Evolutionary conservation across 1,140 invertebrate genomes (phyloP).

Genomic region (Pseudomyrmex cubaensis): DNA sequence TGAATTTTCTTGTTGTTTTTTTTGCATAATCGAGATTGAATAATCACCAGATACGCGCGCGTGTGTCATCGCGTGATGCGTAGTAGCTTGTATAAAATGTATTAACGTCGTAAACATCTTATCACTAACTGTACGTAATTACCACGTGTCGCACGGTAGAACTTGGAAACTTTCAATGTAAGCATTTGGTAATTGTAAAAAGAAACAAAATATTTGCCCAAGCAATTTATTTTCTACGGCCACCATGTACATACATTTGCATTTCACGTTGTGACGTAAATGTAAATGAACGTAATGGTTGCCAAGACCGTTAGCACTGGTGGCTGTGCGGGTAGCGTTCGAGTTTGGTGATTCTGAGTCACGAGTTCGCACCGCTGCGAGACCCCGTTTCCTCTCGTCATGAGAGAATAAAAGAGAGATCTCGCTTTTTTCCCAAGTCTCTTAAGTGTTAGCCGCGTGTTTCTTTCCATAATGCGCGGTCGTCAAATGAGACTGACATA

Average conservation of each 20-base stretch:
- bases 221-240: slow-evolving; percentile 6
- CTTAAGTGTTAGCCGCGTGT: slow-evolving; percentile 70
- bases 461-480: slow-evolving; percentile 45
- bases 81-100: neutral
- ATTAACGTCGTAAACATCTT: slow-evolving; percentile 17
- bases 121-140: slow-evolving; percentile 14
- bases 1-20: neutral
- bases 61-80: neutral
- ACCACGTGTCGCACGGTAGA: slow-evolving; percentile 17
- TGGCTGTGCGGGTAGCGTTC: no score
- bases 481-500: slow-evolving; percentile 74
- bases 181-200: neutral
- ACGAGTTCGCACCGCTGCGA: no score
- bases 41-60: neutral
- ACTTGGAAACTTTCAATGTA: slow-evolving; percentile 45
- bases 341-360: no score
- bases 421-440: slow-evolving; percentile 41
- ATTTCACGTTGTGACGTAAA: no score
- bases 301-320: no score
- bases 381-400: no score
- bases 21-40: neutral
- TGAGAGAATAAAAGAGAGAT: neutral
- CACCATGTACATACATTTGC: no score
- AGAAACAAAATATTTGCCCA: slow-evolving; percentile 20
- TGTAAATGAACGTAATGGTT: no score